A percentile compares a stretch with the other conserved stretches of the same genome.
These are phyloP conservation scores for Nemurella pictetii DNA, from an alignment of 2,888 invertebrate species.

Conservation along the genomic window DNA sequence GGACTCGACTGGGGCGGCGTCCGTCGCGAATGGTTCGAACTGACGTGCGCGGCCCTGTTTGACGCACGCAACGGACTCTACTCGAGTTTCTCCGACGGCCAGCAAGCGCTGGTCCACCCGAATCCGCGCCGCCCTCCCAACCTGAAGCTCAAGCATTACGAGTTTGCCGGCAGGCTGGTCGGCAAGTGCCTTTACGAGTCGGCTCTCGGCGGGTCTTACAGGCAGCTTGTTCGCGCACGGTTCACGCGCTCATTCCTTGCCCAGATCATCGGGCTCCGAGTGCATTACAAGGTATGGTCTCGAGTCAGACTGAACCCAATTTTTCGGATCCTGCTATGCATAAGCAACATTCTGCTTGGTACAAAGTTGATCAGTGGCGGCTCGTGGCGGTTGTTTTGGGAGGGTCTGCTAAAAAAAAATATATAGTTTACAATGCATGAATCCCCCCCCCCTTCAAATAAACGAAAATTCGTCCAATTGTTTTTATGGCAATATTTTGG, in stretches of 20 bases:
- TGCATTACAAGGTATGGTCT: constrained; percentile 81
- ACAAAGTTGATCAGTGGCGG: no score
- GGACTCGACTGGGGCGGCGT: constrained; percentile 95
- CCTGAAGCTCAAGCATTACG: constrained; percentile 85
- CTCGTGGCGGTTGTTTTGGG: no score
- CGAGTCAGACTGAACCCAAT: no score
- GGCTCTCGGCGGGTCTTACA: constrained; percentile 83
- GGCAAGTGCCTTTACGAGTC: constrained; percentile 95
- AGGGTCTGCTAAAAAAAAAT: no score
- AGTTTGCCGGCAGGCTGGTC: constrained; percentile 90
- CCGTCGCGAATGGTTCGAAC: constrained; percentile 91
- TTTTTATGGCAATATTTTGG: no score
- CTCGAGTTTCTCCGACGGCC: constrained; percentile 81
- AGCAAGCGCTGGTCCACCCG: constrained; percentile 88
- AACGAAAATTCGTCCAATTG: no score
- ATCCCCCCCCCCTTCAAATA: no score
- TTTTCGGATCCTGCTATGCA: no score
- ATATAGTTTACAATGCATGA: no score
- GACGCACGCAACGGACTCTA: constrained; percentile 83
- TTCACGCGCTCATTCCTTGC: constrained; percentile 92
- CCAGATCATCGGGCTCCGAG: constrained; percentile 89
- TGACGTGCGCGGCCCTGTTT: constrained; percentile 84
- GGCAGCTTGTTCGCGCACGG: constrained; percentile 83
- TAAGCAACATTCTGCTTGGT: no score
- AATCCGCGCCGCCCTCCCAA: constrained; percentile 76